phyloP scores from a whole-genome alignment of 2,888 invertebrate genomes.

The Tiphia femorata region DNA sequence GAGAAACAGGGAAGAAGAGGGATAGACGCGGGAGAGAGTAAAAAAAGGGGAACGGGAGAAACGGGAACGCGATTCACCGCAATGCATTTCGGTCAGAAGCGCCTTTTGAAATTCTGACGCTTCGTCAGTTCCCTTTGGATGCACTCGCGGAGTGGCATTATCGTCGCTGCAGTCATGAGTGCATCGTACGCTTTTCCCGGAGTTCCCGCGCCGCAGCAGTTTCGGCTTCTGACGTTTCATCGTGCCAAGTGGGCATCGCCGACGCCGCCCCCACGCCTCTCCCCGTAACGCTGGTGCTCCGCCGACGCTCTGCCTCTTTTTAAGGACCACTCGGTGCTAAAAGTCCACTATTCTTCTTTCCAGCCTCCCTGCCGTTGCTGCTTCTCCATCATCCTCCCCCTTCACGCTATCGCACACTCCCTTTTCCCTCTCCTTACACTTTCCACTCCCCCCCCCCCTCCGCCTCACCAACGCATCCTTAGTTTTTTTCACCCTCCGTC shows the following conservation, averaged over 20 bases:
- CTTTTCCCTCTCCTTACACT: conserved; percentile 4
- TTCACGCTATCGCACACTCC: not conserved
- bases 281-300: not conserved
- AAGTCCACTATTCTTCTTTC: conserved; percentile 48
- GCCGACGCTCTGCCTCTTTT: conserved; percentile 42
- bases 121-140: conserved; percentile 56
- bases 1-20: not conserved
- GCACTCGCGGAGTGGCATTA: conserved; percentile 56
- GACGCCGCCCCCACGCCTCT: conserved; percentile 8
- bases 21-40: not conserved
- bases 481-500: not conserved
- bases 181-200: conserved; percentile 30
- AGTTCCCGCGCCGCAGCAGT: conserved; percentile 32
- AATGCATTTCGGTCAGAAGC: conserved; percentile 45
- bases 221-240: conserved; percentile 47
- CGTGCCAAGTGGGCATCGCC: conserved; percentile 45
- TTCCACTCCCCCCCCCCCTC: not conserved
- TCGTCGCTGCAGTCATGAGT: conserved; percentile 50
- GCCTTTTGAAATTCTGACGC: conserved; percentile 59
- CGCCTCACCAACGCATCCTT: conserved; percentile 1
- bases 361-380: not conserved
- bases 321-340: conserved; percentile 52
- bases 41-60: conserved; percentile 33
- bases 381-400: not conserved
- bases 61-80: conserved; percentile 47